Evolutionary conservation across 2,888 invertebrate species (phyloP).

Genomic region (Drosophila emarginata): DNA sequence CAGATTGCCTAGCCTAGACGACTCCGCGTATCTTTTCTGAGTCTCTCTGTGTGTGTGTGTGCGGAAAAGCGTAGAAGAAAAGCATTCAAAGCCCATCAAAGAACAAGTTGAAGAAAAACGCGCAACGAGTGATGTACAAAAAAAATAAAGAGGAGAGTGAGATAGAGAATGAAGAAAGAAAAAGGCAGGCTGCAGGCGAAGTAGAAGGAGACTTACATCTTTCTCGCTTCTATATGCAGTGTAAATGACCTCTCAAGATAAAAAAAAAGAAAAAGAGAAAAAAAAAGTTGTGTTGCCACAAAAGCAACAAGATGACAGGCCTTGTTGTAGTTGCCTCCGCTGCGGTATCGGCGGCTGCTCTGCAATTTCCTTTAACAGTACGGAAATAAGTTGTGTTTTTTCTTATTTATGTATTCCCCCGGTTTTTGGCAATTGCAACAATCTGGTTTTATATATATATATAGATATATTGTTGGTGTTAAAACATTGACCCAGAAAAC

Average conservation of each 20-base stretch:
- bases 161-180: neutral
- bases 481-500: constrained; percentile 45
- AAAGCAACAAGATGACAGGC: constrained; percentile 50
- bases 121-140: constrained; percentile 34
- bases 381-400: constrained; percentile 58
- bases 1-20: constrained; percentile 59
- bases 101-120: constrained; percentile 62
- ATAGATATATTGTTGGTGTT: neutral
- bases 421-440: constrained; percentile 42
- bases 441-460: constrained; percentile 39
- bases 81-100: constrained; percentile 43
- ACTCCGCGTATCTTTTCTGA: constrained; percentile 27
- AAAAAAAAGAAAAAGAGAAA: constrained; percentile 65
- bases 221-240: constrained; percentile 46
- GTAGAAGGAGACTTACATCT: constrained; percentile 37
- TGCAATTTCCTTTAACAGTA: constrained; percentile 59
- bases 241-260: constrained; percentile 80
- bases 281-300: constrained; percentile 59
- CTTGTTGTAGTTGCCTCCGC: constrained; percentile 29
- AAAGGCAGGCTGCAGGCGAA: constrained; percentile 13
- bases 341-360: constrained; percentile 5
- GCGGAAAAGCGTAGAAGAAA: constrained; percentile 58
- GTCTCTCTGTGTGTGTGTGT: constrained; percentile 15
- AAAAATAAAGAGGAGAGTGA: neutral
- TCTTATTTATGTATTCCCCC: neutral